Conservation (phyloP, 2,888 invertebrate genomes). For the Apamea anceps region DNA sequence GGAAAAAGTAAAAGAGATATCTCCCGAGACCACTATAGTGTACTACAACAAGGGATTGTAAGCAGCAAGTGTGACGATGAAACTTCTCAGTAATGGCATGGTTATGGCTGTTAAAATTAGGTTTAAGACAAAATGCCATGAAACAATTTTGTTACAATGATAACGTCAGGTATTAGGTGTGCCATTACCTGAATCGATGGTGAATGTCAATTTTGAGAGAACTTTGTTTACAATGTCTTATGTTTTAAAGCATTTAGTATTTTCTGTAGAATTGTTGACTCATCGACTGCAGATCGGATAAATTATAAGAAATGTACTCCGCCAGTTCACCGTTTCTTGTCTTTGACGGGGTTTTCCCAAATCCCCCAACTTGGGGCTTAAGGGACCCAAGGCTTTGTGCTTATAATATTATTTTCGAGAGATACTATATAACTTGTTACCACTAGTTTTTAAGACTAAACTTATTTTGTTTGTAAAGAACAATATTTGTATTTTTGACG, state of each 20-base stretch:
- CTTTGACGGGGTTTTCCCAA: background rate
- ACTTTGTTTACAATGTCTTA: background rate
- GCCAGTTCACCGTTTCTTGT: too few species aligned
- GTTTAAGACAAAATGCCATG: background rate
- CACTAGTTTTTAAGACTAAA: slow-evolving; percentile 24
- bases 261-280: slow-evolving; percentile 9
- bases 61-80: background rate
- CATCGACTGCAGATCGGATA: background rate
- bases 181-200: background rate
- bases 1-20: slow-evolving; percentile 26
- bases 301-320: background rate
- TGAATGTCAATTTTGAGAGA: slow-evolving; percentile 2
- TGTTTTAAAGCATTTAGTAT: slow-evolving; percentile 17
- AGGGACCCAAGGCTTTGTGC: background rate
- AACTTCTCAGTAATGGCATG: too few species aligned
- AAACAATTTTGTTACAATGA: slow-evolving; percentile 4
- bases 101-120: background rate
- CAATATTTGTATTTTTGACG: slow-evolving; percentile 6
- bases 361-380: background rate
- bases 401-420: slow-evolving; percentile 9
- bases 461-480: slow-evolving; percentile 9
- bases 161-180: background rate
- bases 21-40: slow-evolving; percentile 23
- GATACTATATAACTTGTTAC: slow-evolving; percentile 33
- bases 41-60: slow-evolving; percentile 47